Evolutionary conservation across 2,888 invertebrate species (phyloP).

Genomic region (Alviniconcha strummeri): DNA sequence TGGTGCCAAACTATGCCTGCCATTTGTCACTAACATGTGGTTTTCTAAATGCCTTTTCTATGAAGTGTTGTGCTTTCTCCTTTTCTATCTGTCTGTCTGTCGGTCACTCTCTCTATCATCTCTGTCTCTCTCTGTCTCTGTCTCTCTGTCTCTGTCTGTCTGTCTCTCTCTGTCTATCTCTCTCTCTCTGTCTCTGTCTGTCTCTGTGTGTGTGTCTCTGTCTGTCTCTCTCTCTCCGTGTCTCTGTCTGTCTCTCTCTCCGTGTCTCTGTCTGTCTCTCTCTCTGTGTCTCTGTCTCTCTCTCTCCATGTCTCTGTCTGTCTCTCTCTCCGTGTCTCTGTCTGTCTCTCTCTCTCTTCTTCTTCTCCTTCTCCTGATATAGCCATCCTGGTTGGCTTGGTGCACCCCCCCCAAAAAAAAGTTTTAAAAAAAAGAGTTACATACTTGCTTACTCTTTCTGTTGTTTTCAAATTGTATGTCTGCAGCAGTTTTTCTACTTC

Average conservation of each 20-base stretch:
- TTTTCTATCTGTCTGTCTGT: neutral
- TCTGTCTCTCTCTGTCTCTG: neutral
- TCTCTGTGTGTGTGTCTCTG: neutral
- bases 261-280: neutral
- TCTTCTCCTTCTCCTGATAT: no score
- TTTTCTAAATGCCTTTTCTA: no score
- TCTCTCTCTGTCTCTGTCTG: neutral
- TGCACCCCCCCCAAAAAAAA: no score
- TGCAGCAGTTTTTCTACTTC: no score
- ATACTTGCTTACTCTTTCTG: no score
- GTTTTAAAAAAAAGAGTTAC: no score
- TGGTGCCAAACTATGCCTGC: no score
- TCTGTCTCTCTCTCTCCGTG: no score
- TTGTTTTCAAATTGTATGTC: no score
- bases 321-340: neutral
- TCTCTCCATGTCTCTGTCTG: neutral
- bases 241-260: neutral
- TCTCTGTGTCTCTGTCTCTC: neutral
- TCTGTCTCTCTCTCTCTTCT: neutral
- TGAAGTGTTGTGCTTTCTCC: no score
- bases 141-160: neutral
- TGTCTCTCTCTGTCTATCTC: neutral
- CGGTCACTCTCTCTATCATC: neutral
- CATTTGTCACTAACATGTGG: no score
- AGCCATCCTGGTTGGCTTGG: no score